Evolutionary conservation across 1,140 invertebrate genomes (phyloP), one percentile per base, ranked within the genome.

Genomic region (Drosophila bocqueti): DNA sequence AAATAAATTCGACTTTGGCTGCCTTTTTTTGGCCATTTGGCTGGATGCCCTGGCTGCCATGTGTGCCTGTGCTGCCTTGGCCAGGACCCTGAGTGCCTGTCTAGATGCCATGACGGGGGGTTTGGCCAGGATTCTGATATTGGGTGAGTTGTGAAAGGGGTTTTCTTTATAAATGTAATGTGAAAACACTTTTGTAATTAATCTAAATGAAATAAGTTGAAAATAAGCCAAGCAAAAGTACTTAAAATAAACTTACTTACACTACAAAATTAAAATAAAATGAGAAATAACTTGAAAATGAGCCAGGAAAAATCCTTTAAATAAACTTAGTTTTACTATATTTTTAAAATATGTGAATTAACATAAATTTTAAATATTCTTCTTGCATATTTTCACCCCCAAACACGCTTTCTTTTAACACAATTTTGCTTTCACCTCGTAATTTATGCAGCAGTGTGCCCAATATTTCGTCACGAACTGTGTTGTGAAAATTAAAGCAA

Each of bases 21-120:
- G 91, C 54, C 79, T 93, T 5, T 96, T 95, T 78, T 93, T 95
- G 85, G 93, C 94, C 42, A 93, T 94, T 77, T 96, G 95, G 95
- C 93, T 95, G 92, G 94, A 94, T 61, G 94, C 95, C 24, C 89
- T 96, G 38, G 94, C 95, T 1, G 93, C 94, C 68, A 84, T 95
- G 79, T 94, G 94, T 60, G 95, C 95, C n/a, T 94, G 95, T 52
- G 95, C 95, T 1, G 94, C 95, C 0, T 94, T 95, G 71, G 95
- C 95, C 4, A 93, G 95, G 52, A 94, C 95, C 1, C 93, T 95
- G 18, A 95, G 95, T 60, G 94, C 95, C 8, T 95, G 95, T 9
- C 93, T 95, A 31, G 95, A 96, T 91, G 95, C 95, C 69, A 95
- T 95, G 63, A 95, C 94, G 13, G 95, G 94, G 6, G 95, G 95